A percentile compares a stretch with the other conserved stretches of the same genome.
phyloP scores from a whole-genome alignment of 2,113 vertebrate genomes.

The Sphaerodactylus townsendi region DNA sequence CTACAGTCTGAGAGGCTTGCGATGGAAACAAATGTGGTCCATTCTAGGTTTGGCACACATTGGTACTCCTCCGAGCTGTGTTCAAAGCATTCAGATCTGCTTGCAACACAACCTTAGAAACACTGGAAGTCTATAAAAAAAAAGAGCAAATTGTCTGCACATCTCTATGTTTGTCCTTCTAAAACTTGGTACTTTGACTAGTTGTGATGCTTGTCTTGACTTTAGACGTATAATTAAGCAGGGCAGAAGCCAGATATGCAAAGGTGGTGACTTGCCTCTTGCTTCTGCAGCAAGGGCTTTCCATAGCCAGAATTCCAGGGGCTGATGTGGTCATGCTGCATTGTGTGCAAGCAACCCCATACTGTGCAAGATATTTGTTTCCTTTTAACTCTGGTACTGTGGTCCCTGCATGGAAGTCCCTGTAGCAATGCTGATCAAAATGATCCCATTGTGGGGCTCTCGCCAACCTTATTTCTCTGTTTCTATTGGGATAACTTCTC shows the following conservation, averaged over 20 bases:
- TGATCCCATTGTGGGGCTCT: background rate
- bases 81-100: background rate
- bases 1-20: background rate
- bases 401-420: background rate
- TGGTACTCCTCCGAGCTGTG: background rate
- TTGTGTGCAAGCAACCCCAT: background rate
- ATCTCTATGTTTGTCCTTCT: background rate
- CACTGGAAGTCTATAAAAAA: too few species aligned
- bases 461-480: fast-evolving
- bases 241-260: background rate
- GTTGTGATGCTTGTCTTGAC: background rate
- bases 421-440: background rate
- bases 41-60: too few species aligned
- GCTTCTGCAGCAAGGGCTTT: too few species aligned
- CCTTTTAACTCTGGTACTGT: background rate
- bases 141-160: background rate
- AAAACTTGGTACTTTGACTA: background rate
- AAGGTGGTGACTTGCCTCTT: background rate
- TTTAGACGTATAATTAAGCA: background rate
- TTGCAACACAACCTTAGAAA: background rate
- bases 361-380: background rate
- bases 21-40: background rate
- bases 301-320: background rate
- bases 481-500: background rate
- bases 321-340: background rate